Evolutionary conservation across 2,888 invertebrate genomes (phyloP), one percentile per base, ranked within the genome.

Genomic region (Mythimna vitellina): DNA sequence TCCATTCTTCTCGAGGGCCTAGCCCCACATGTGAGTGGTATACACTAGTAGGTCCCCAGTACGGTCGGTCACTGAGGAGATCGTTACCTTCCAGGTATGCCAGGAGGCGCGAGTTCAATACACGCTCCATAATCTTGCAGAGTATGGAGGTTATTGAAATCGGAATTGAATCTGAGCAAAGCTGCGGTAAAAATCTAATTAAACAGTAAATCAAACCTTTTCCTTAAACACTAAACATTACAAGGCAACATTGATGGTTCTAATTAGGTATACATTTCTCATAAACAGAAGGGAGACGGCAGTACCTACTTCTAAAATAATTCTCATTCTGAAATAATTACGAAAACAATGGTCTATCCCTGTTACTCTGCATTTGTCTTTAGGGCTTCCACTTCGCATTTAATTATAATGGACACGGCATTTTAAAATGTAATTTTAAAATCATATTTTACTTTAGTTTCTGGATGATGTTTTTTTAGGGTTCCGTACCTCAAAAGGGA

Each of bases 291-390:
- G 53, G 32, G 65, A 65, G 76, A 70, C 0, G 64, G 53, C 35
- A 32, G n/a, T 78, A 53, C 65, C 85, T 87, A 53, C 67, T 86
- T 87, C 86, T 7, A 1, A 46, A 46, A 46, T 46, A 46, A 46
- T 46, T 46, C 7, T 86, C 86, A 86, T 83, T 90, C 88, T 85
- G 92, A 92, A 93, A 93, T 92, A 93, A 94, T 94, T 91, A 93
- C 90, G 92, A 91, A 93, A 94, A 93, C 92, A 93, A 94, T 94
- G 93, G 93, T 91, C 89, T 86, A 86, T 87, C 86, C 89, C 87
- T 91, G 92, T 92, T 89, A 89, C 89, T 87, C 87, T 85, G 80
- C 87, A 88, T 89, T 89, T 90, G 88, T 90, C 87, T 89, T 85
- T 79, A 68, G 61, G 69, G 74, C 67, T 57, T 74, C 65, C 67